Evolutionary conservation across 2,113 vertebrate species (phyloP).

Genomic region (Echinops telfairi): DNA sequence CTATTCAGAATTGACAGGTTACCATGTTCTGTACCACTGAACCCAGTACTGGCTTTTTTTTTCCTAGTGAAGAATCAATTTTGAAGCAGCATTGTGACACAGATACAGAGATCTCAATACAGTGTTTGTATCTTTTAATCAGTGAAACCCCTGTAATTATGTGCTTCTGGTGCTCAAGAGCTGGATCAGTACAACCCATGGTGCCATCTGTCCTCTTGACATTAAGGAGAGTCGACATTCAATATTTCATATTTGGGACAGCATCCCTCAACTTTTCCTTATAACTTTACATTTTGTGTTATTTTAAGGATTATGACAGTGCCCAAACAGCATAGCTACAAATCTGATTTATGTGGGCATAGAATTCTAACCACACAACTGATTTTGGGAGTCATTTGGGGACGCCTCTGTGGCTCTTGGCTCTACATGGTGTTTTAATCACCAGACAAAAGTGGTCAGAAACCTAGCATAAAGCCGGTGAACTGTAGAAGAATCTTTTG

Average conservation of each 20-base stretch:
- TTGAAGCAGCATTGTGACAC: constrained; percentile 39
- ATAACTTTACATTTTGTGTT: constrained; percentile 75
- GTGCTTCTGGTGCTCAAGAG: constrained; percentile 70
- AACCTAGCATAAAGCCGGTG: constrained; percentile 80
- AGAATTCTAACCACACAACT: constrained; percentile 71
- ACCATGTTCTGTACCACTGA: too few relatives aligned
- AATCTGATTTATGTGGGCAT: constrained; percentile 74
- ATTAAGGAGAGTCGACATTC: constrained; percentile 53
- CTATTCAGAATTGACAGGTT: neutral
- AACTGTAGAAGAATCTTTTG: constrained; percentile 83
- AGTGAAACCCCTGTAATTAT: constrained; percentile 73
- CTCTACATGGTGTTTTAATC: constrained; percentile 84
- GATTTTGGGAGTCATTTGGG: constrained; percentile 83
- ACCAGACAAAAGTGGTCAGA: constrained; percentile 82
- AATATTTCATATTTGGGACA: constrained; percentile 81
- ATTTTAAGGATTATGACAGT: constrained; percentile 72
- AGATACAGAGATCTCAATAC: constrained; percentile 64
- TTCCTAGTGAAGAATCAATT: constrained; percentile 59
- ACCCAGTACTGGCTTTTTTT: neutral
- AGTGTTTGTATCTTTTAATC: constrained; percentile 84
- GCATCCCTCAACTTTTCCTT: constrained; percentile 77
- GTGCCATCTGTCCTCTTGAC: constrained; percentile 38
- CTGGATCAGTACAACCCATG: constrained; percentile 66
- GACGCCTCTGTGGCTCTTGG: constrained; percentile 70
- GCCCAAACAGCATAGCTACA: constrained; percentile 82